Conservation (phyloP, 2,888 invertebrate species). For the Theodoxus fluviatilis region DNA sequence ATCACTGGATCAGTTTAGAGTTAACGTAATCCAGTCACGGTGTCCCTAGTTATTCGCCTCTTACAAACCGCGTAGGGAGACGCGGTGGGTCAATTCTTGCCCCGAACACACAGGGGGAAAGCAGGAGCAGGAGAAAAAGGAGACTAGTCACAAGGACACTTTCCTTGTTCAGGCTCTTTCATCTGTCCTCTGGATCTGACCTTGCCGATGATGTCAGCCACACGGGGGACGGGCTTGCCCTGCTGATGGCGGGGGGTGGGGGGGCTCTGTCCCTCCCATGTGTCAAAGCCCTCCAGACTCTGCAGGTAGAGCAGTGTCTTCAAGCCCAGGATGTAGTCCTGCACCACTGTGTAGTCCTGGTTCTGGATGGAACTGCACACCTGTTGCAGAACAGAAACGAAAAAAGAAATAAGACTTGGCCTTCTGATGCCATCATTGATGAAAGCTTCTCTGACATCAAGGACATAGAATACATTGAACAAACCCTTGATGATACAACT, state of each 20-base stretch:
- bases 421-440: too few species aligned
- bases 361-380: constrained; percentile 97
- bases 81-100: too few species aligned
- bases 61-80: too few species aligned
- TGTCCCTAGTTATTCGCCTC: too few species aligned
- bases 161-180: too few species aligned
- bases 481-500: neutral
- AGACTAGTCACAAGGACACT: neutral
- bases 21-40: too few species aligned
- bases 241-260: constrained; percentile 88
- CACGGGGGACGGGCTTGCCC: constrained; percentile 81
- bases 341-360: constrained; percentile 96
- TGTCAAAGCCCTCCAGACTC: constrained; percentile 66
- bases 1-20: too few species aligned
- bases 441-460: too few species aligned
- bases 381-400: constrained; percentile 66
- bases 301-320: constrained; percentile 85
- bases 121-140: neutral
- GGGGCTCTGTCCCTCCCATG: constrained; percentile 94
- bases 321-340: constrained; percentile 90
- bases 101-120: neutral
- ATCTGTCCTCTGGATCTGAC: constrained; percentile 65
- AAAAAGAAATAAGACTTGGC: too few species aligned
- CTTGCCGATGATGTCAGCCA: constrained; percentile 71
- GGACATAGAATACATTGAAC: neutral